Evolutionary conservation across 2,113 vertebrate genomes (phyloP), one percentile per base, ranked within the genome.

Genomic region (Sturnira hondurensis): DNA sequence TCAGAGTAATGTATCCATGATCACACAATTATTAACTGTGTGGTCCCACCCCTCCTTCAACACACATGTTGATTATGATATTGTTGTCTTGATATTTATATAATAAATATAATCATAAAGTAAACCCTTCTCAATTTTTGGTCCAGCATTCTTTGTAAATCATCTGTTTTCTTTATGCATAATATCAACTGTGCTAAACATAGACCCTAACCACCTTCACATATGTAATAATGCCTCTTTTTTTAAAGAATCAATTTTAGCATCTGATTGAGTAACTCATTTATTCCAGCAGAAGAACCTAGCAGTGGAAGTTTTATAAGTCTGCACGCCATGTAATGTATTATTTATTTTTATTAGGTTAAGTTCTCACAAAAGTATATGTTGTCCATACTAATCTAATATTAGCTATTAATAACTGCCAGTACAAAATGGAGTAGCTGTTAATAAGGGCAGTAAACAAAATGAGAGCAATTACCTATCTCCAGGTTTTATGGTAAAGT

Each of bases 61-160:
- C 19, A 67, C 6, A 71, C 24, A 19, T 5, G 2, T n/a, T 83
- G 43, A 47, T 13, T 82, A 70, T 77, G 13, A 2, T 54, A 54
- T 8, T 68, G 3, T 36, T 78, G 58, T 4, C 41, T 85, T 88
- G 38, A 52, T 58, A 90, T 61, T 52, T 81, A 54, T n/a, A 52
- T 43, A 83, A 73, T 36, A 58, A 71, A n/a, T n/a, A 78, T 93
- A 84, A 94, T 95, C 89, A 45, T 85, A 94, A 93, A 93, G 52
- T 85, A n/a, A 97, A 82, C 0, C 33, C 19, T 89, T 94, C n/a
- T 33, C 38, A 83, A 28, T 90, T 65, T 95, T 92, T 54, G 26
- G 31, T 61, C 33, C 50, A 96, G 20, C 0, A 90, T 3, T 65
- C 47, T 56, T 88, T 90, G 71, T 58, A 86, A 97, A 94, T 43